A percentile compares a stretch with the other conserved stretches of the same genome.
Conservation (phyloP, 2,888 invertebrate species). For the Pollenia amentaria region DNA sequence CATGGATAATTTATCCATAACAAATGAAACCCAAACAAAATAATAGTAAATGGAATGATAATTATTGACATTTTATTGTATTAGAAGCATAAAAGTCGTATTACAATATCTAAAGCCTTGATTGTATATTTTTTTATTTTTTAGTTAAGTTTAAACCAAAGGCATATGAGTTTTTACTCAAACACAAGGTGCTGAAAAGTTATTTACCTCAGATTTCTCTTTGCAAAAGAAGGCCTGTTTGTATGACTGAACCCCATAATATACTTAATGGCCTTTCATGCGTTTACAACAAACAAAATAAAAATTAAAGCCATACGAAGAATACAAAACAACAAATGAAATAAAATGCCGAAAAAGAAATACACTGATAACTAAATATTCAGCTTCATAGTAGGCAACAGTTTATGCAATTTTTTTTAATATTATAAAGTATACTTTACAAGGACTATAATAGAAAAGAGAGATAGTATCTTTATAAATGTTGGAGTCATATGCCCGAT, state of each 20-base stretch:
- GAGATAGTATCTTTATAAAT: no score
- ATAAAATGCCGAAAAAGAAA: background rate
- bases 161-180: slow-evolving; percentile 27
- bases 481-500: no score
- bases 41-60: slow-evolving; percentile 9
- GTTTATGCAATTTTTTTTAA: no score
- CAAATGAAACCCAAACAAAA: slow-evolving; percentile 23
- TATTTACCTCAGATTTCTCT: slow-evolving; percentile 62
- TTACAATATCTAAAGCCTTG: background rate
- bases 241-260: slow-evolving; percentile 34
- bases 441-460: no score
- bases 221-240: slow-evolving; percentile 6
- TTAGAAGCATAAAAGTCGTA: background rate
- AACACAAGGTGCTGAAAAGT: slow-evolving; percentile 54
- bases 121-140: background rate
- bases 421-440: no score
- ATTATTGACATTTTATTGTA: slow-evolving; percentile 10
- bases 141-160: background rate
- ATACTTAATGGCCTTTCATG: slow-evolving; percentile 64
- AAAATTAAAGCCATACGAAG: slow-evolving; percentile 14
- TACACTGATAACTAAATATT: background rate
- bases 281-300: slow-evolving; percentile 51
- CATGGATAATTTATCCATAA: slow-evolving; percentile 30
- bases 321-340: background rate
- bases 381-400: background rate